Conservation (phyloP, 2,888 invertebrate species). For the Bimastos eiseni region DNA sequence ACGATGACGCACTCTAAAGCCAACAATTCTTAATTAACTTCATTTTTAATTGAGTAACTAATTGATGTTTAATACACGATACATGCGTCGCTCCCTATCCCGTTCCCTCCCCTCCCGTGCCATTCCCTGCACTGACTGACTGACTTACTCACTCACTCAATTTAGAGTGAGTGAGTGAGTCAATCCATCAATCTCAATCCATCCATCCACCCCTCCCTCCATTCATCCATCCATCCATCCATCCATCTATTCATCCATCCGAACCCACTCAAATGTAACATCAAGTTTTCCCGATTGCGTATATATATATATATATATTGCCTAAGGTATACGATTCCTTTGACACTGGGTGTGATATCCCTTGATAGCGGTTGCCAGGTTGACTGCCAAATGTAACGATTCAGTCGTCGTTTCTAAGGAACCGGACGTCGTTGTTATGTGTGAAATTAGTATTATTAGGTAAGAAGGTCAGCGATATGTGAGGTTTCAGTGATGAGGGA, state of each 20-base stretch:
- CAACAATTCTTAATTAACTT: too few relatives aligned
- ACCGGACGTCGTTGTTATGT: not conserved
- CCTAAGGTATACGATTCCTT: not conserved
- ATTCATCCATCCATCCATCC: not conserved
- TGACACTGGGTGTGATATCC: not conserved
- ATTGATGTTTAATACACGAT: too few relatives aligned
- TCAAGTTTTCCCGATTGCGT: not conserved
- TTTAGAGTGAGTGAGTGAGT: too few relatives aligned
- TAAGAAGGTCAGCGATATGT: too few relatives aligned
- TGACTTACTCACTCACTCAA: too few relatives aligned
- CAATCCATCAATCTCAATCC: not conserved
- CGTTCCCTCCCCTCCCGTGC: not conserved
- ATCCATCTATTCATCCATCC: not conserved
- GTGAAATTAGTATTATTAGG: not conserved
- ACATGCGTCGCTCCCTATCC: not conserved
- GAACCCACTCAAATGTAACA: too few relatives aligned
- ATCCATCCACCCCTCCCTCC: not conserved
- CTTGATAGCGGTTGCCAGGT: not conserved
- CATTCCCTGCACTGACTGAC: not conserved
- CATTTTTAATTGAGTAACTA: too few relatives aligned
- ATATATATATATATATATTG: constrained; percentile 21
- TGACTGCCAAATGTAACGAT: not conserved
- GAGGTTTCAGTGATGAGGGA: too few relatives aligned
- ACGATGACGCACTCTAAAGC: too few relatives aligned
- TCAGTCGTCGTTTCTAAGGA: not conserved